A percentile compares a stretch with the other conserved stretches of the same genome.
Evolutionary conservation across 2,797 vertebrate species (phyloP).

Genomic region (Pachyuromys duprasi): DNA sequence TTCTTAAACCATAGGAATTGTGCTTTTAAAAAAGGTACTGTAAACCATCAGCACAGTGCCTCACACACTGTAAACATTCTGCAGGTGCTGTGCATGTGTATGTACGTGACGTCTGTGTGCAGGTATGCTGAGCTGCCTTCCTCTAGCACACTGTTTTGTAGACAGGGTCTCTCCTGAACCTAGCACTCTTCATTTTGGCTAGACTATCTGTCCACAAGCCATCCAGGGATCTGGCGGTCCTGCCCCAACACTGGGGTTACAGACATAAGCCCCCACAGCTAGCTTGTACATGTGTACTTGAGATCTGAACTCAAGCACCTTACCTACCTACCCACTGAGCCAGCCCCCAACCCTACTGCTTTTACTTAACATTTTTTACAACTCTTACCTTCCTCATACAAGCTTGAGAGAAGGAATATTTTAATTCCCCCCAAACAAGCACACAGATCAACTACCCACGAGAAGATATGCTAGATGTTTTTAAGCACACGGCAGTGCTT

Average conservation of each 20-base stretch:
- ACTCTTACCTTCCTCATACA: background rate
- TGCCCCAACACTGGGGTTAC: background rate
- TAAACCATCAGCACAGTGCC: conserved; percentile 1
- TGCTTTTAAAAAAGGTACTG: background rate
- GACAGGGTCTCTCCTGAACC: background rate
- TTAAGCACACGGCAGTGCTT: background rate
- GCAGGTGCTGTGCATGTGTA: background rate
- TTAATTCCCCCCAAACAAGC: background rate
- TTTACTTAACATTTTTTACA: background rate
- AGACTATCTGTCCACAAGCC: background rate
- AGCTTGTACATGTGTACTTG: background rate
- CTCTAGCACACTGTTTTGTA: background rate
- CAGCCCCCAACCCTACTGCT: background rate
- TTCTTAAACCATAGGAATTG: background rate
- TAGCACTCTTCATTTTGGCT: background rate
- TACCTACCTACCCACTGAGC: background rate
- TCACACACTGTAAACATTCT: background rate
- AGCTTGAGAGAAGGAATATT: background rate
- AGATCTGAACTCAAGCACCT: background rate
- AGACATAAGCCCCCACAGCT: background rate
- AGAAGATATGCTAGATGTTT: conserved; percentile 7
- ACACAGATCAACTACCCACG: background rate
- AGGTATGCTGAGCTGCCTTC: background rate
- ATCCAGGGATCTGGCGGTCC: background rate
- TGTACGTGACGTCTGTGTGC: background rate